Conservation (phyloP, 2,888 invertebrate species). For the Drosophila eohydei region DNA sequence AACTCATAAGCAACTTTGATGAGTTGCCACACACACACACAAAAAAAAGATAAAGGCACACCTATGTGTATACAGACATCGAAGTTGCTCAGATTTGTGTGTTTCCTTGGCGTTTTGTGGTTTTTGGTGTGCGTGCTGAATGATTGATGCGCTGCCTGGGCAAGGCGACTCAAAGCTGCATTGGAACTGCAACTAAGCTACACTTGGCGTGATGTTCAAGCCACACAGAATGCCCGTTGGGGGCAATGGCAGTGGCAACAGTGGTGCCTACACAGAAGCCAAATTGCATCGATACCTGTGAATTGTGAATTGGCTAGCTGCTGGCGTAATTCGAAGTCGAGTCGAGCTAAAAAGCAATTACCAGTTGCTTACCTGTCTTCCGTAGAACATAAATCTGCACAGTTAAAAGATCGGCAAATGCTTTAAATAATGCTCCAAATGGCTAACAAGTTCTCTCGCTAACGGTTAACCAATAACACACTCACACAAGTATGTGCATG, state of each 20-base stretch:
- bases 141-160: conserved; percentile 77
- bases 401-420: conserved; percentile 10
- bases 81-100: conserved; percentile 33
- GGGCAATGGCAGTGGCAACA: conserved; percentile 39
- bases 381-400: conserved; percentile 45
- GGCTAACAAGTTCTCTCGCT: conserved; percentile 62
- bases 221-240: conserved; percentile 65
- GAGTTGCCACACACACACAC: neutral
- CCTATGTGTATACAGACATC: conserved; percentile 2
- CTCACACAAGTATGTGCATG: conserved; percentile 2
- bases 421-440: conserved; percentile 33
- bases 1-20: conserved; percentile 13
- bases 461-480: conserved; percentile 55
- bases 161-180: conserved; percentile 72
- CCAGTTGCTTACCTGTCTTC: conserved; percentile 26
- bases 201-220: conserved; percentile 73
- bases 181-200: conserved; percentile 78
- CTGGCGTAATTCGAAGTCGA: conserved; percentile 45
- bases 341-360: conserved; percentile 66
- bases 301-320: conserved; percentile 51
- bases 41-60: neutral
- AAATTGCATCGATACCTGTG: conserved; percentile 77
- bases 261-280: conserved; percentile 82
- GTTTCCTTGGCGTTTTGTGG: conserved; percentile 22
- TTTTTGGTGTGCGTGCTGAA: conserved; percentile 69